Conservation (phyloP, 2,113 vertebrate species). For the Circaetus cinerascens region DNA sequence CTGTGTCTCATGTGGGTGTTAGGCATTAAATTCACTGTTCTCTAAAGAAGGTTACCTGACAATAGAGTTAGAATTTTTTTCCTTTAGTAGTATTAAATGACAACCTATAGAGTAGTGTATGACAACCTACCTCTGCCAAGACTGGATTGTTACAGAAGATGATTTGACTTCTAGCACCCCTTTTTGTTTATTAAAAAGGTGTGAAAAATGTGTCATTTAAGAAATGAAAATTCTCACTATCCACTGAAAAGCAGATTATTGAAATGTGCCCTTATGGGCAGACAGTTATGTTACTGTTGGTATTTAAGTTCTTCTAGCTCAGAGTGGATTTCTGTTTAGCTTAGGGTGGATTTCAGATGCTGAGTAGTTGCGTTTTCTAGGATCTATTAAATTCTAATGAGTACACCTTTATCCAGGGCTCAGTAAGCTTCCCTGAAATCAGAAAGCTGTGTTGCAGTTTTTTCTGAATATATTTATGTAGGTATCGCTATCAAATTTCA, state of each 20-base stretch:
- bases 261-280: background rate
- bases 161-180: background rate
- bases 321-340: background rate
- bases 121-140: background rate
- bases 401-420: background rate
- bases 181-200: background rate
- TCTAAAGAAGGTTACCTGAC: slow-evolving; percentile 70
- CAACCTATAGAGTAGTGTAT: background rate
- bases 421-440: background rate
- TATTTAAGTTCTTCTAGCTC: background rate
- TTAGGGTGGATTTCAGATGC: background rate
- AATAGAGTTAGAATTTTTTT: slow-evolving; percentile 49
- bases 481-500: background rate
- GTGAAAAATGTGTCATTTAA: background rate
- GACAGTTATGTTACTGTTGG: background rate
- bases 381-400: background rate
- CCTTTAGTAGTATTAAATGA: slow-evolving; percentile 9
- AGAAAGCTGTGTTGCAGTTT: background rate
- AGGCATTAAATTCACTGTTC: slow-evolving; percentile 71
- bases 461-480: background rate
- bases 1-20: slow-evolving; percentile 74
- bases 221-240: background rate
- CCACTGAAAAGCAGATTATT: background rate
- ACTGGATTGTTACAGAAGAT: slow-evolving; percentile 1
- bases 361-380: background rate